Evolutionary conservation across 2,797 vertebrate species (phyloP).

Genomic region (Eurystomus glaucurus): DNA sequence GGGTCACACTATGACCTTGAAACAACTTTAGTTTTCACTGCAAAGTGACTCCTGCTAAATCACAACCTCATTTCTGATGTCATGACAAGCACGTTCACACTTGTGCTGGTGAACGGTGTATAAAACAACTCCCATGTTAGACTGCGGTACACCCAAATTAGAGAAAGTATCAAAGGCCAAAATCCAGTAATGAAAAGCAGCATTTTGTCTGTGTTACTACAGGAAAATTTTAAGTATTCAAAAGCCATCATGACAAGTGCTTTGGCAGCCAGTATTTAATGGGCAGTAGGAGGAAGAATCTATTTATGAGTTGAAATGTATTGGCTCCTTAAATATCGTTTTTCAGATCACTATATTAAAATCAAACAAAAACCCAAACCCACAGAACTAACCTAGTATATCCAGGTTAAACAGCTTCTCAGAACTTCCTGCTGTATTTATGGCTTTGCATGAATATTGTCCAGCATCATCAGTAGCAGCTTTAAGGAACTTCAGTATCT

Average conservation of each 20-base stretch:
- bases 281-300: not conserved
- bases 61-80: not conserved
- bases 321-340: not conserved
- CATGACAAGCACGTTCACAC: not conserved
- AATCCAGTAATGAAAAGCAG: not conserved
- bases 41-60: not conserved
- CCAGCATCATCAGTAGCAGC: conserved; percentile 85
- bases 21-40: not conserved
- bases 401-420: conserved; percentile 91
- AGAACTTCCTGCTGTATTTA: conserved; percentile 91
- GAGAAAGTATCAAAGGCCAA: not conserved
- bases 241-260: not conserved
- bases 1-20: not conserved
- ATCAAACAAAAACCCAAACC: not conserved
- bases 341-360: not conserved
- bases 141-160: not conserved
- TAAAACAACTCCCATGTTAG: not conserved
- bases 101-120: not conserved
- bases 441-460: conserved; percentile 91
- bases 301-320: not conserved
- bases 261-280: not conserved
- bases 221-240: not conserved
- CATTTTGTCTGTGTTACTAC: not conserved
- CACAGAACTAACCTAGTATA: conserved; percentile 87
- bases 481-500: conserved; percentile 89